These are phyloP conservation scores for Propithecus coquereli DNA, from an alignment of 2,113 vertebrate species.

Conservation along the genomic window DNA sequence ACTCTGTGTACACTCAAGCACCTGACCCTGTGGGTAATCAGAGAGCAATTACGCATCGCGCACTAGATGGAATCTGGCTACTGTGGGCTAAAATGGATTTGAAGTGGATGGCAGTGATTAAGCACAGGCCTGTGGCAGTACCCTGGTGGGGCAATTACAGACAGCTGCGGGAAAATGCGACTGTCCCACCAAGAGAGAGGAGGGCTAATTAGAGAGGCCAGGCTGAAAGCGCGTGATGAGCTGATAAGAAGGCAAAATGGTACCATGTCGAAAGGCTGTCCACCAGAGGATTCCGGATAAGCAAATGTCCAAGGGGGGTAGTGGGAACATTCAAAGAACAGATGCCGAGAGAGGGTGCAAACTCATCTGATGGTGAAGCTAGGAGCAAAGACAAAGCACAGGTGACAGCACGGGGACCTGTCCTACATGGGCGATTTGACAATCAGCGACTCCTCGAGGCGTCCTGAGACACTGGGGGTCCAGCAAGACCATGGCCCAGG, in stretches of 20 bases:
- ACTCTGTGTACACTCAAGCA: background rate
- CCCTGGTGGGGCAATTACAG: background rate
- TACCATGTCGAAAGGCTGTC: background rate
- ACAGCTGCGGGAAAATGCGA: background rate
- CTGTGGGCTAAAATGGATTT: constrained; percentile 47
- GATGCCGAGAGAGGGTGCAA: background rate
- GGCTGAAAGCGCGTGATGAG: background rate
- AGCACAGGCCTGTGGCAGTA: background rate
- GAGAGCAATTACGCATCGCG: background rate
- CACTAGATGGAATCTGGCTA: constrained; percentile 20
- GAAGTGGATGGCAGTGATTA: constrained; percentile 45
- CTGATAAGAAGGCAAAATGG: background rate
- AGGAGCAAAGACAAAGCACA: background rate
- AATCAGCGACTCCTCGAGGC: background rate
- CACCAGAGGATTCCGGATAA: background rate
- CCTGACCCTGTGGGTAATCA: constrained; percentile 43
- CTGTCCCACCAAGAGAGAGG: background rate
- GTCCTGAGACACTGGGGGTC: background rate
- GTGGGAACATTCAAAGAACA: background rate
- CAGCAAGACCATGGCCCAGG: background rate
- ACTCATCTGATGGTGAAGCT: background rate
- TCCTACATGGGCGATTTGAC: background rate
- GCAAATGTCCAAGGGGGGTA: background rate
- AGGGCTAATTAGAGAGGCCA: constrained; percentile 26
- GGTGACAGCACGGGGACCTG: background rate